These are phyloP conservation scores for Phytoseiulus persimilis DNA, from an alignment of 2,888 invertebrate genomes.

Conservation along the genomic window DNA sequence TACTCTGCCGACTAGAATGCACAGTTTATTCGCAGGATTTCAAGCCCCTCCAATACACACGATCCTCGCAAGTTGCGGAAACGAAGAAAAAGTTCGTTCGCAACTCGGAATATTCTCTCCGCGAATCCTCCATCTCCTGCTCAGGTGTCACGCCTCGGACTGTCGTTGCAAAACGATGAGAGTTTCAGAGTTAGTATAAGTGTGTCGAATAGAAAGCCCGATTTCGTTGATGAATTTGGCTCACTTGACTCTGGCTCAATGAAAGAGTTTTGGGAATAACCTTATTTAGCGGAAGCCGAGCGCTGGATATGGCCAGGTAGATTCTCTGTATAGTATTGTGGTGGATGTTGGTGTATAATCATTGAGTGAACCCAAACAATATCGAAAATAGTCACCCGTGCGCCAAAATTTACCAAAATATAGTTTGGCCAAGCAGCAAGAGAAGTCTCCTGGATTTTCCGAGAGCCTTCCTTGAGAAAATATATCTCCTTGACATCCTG, in stretches of 20 bases:
- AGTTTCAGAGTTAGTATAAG: too few species aligned
- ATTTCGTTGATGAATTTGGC: too few species aligned
- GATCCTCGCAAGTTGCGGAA: not conserved
- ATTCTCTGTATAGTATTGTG: not conserved
- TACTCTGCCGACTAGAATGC: slow-evolving; percentile 5
- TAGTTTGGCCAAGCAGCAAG: not conserved
- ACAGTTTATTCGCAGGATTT: not conserved
- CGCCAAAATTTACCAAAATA: not conserved
- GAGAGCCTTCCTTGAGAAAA: not conserved
- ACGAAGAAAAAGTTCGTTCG: not conserved
- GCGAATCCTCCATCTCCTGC: not conserved
- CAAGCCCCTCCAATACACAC: not conserved
- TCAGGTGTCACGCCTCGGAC: not conserved
- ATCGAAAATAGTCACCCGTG: not conserved
- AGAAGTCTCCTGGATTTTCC: not conserved
- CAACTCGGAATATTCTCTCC: too few species aligned
- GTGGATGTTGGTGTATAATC: not conserved
- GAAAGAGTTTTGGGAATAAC: not conserved
- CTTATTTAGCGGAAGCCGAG: not conserved
- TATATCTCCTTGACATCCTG: not conserved
- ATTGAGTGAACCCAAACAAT: not conserved
- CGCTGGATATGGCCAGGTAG: not conserved
- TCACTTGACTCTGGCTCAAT: too few species aligned
- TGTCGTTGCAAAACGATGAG: not conserved
- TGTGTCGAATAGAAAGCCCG: too few species aligned